Conservation (phyloP, 2,888 invertebrate genomes). For the Tinea pellionella region DNA sequence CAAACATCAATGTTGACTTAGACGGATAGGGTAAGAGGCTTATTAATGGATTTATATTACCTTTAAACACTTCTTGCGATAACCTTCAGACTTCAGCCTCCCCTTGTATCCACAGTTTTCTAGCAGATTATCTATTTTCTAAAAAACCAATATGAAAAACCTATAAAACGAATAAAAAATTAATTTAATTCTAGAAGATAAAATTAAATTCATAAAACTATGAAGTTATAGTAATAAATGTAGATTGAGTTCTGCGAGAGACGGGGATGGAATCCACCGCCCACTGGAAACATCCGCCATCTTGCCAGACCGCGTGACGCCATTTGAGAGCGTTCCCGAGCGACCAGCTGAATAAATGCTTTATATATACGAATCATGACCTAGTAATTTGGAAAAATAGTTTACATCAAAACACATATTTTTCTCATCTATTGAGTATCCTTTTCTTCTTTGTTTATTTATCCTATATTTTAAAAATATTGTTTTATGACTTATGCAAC, state of each 20-base stretch:
- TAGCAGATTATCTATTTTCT: too few relatives aligned
- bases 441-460: neutral
- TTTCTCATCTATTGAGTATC: neutral
- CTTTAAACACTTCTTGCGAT: constrained; percentile 28
- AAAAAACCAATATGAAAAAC: neutral
- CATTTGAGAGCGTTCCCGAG: constrained; percentile 35
- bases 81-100: constrained; percentile 17
- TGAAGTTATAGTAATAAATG: neutral
- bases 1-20: constrained; percentile 67
- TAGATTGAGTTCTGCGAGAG: neutral
- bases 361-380: constrained; percentile 14
- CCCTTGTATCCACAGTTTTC: too few relatives aligned
- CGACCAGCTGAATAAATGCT: constrained; percentile 14
- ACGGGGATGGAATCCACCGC: neutral
- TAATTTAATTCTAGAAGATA: neutral
- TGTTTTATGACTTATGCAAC: too few relatives aligned
- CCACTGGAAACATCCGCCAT: neutral
- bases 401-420: constrained; percentile 15
- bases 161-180: neutral
- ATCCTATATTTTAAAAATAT: neutral
- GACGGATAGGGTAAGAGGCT: constrained; percentile 70
- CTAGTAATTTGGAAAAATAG: constrained; percentile 18
- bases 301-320: constrained; percentile 67
- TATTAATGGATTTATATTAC: constrained; percentile 67
- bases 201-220: too few relatives aligned